A percentile compares a stretch with the other conserved stretches of the same genome.
These are phyloP conservation scores for Anastrepha ludens DNA, from an alignment of 1,140 invertebrate genomes.

Conservation along the genomic window DNA sequence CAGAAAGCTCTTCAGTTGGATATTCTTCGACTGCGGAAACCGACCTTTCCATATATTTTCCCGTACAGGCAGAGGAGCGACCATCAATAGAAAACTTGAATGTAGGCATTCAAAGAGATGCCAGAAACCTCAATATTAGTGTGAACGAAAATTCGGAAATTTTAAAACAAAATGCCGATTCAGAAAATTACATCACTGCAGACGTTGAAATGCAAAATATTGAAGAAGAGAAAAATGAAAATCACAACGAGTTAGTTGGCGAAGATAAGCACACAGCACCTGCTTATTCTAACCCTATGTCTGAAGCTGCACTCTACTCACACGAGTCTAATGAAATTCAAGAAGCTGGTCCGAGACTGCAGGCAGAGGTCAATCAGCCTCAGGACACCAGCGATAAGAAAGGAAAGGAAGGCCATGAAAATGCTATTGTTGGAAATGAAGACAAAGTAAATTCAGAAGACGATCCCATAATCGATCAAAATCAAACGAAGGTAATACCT, in stretches of 20 bases:
- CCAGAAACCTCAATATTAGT: not conserved
- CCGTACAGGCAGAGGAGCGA: not conserved
- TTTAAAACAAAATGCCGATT: not conserved
- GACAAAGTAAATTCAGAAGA: not conserved
- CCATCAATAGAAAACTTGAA: not conserved
- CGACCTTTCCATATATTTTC: slow-evolving; percentile 7
- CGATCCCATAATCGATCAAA: not conserved
- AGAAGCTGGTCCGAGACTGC: not conserved
- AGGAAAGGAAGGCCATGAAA: not conserved
- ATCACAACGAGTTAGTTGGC: not conserved
- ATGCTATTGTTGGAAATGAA: not conserved
- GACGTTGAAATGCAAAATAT: slow-evolving; percentile 21
- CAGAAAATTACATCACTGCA: not conserved
- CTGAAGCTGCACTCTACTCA: not conserved
- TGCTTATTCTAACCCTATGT: not conserved
- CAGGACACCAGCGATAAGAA: not conserved
- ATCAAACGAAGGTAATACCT: not conserved
- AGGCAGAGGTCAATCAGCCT: not conserved
- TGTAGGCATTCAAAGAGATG: not conserved
- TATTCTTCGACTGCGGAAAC: not conserved
- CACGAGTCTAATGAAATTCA: slow-evolving; percentile 1
- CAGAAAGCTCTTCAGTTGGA: not conserved
- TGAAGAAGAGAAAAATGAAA: not conserved
- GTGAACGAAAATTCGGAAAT: not conserved
- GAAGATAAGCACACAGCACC: not conserved